Conservation (phyloP, 1,140 invertebrate species). For the Marisa cornuarietis region DNA sequence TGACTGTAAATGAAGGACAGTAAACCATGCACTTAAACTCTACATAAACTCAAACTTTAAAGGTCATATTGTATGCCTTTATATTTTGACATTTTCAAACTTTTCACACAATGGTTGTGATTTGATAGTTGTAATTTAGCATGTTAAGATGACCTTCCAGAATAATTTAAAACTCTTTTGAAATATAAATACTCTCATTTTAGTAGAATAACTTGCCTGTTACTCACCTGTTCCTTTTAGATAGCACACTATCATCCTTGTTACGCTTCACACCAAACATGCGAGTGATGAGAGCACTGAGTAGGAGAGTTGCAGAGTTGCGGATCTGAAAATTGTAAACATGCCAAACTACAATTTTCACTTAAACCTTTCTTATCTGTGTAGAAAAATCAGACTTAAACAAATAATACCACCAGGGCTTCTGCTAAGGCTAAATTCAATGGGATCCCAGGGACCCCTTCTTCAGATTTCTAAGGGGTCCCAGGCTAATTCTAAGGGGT, state of each 20-base stretch:
- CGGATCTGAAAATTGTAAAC: slow-evolving; percentile 65
- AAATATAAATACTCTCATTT: not conserved
- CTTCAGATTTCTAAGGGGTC: no score
- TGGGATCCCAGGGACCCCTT: no score
- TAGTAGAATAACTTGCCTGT: not conserved
- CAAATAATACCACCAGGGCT: not conserved
- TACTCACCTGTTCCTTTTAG: slow-evolving; percentile 76
- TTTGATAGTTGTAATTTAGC: no score
- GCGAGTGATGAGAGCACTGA: slow-evolving; percentile 84
- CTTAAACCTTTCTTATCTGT: not conserved
- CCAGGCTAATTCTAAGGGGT: no score
- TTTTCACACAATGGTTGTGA: no score
- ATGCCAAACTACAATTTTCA: not conserved
- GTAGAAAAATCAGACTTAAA: not conserved
- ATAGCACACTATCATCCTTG: slow-evolving; percentile 72
- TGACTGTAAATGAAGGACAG: slow-evolving; percentile 58
- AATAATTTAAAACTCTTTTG: no score
- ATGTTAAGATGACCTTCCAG: no score
- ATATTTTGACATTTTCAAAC: no score
- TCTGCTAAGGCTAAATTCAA: no score
- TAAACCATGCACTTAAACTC: not conserved
- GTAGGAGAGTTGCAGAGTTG: slow-evolving; percentile 87
- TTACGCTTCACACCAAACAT: slow-evolving; percentile 89
- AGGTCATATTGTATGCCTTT: not conserved
- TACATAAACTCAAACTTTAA: not conserved